Base-by-base conservation (phyloP, 2,888 invertebrate genomes). In the Acleris holmiana region DNA sequence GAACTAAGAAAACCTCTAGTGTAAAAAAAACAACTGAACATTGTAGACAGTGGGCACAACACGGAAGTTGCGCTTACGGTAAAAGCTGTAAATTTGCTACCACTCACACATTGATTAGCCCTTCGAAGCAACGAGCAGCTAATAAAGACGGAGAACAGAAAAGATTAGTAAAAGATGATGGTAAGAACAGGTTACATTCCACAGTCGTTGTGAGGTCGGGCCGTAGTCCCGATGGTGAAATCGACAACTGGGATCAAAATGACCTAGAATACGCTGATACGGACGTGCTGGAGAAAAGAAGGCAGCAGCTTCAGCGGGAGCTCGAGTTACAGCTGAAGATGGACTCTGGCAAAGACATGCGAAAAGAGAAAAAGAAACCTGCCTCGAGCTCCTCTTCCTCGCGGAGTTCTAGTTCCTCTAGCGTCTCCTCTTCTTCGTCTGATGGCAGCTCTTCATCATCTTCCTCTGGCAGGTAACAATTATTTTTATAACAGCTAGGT, bases 221-320 rank as follows among this genome's bases (percentile, higher is more conserved):
- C 70, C 93, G 81, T 80, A 94, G 94, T 77, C 94, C 95, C 61
- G 95, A 95, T 74, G 91, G 88, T 72, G 95, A 95, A 83, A 95
- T 95, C 88, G 95, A 95, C 81, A 95, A 94, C 82, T 96, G 96
- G 96, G 95, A 96, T 84, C 96, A 95, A 84, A 95, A 95, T 79
- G 95, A 96, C 89, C 85, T 96, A 87, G 96, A 96, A 83, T 96
- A 96, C 91, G 96, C 96, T 70, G 96, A 96, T 88, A 96, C 96
- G 68, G 96, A 96, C 83, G 95, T 95, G 71, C 91, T 96, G 79
- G 96, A 96, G 85, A 95, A 95, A 83, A 93, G 96, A 73, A 92
- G 96, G 69, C 95, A 94, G 79, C 94, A 96, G 79, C 90, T 96
- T 77, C 96, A 96, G 83, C 93, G 96, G 76, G 96, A 96, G 91